These are phyloP conservation scores for Forpus xanthops DNA, from an alignment of 2,797 vertebrate genomes.

Conservation along the genomic window DNA sequence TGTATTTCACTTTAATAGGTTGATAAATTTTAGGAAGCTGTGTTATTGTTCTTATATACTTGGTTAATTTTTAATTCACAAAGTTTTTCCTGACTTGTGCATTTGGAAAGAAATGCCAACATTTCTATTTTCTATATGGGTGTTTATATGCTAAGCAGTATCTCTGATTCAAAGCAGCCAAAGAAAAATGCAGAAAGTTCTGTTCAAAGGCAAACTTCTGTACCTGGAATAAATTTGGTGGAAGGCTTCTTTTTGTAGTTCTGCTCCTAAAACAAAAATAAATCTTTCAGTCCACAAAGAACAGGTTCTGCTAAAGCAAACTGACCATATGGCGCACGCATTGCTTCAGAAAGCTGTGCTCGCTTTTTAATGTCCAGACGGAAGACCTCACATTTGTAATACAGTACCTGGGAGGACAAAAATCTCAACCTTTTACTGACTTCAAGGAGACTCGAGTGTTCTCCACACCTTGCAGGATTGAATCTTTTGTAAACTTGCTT, in stretches of 20 bases:
- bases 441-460: neutral
- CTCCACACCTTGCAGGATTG: neutral
- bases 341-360: neutral
- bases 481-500: conserved; percentile 43
- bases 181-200: conserved; percentile 19
- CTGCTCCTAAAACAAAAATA: conserved; percentile 9
- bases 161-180: neutral
- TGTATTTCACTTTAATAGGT: conserved; percentile 24
- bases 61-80: conserved; percentile 33
- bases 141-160: neutral
- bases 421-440: neutral
- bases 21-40: conserved; percentile 33
- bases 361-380: neutral
- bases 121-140: conserved; percentile 2
- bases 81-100: conserved; percentile 42
- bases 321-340: neutral
- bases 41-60: conserved; percentile 11
- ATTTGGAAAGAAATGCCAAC: conserved; percentile 13
- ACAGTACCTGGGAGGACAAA: neutral
- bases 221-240: conserved; percentile 11
- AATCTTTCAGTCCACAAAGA: neutral
- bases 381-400: neutral
- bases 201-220: neutral
- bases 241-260: neutral
- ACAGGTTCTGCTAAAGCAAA: neutral